Conservation (phyloP, 1,140 invertebrate species). For the Temnothorax curvispinosus region DNA sequence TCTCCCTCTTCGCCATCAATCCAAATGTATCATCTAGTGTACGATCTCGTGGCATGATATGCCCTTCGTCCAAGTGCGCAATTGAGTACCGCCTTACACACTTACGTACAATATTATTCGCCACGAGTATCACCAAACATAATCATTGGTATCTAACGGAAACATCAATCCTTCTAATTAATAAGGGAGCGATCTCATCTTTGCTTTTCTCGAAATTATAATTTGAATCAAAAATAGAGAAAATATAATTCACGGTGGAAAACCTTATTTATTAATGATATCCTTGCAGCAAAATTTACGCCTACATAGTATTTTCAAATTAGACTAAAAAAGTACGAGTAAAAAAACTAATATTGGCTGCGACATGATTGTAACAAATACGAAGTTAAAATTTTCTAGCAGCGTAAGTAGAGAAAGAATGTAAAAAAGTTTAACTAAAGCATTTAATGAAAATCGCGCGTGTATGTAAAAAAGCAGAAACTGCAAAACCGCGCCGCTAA, state of each 20-base stretch:
- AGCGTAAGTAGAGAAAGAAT: slow-evolving; percentile 62
- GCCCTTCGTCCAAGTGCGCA: slow-evolving; percentile 63
- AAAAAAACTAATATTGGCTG: not conserved
- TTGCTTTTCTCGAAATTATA: not conserved
- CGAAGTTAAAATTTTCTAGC: not conserved
- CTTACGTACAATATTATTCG: slow-evolving; percentile 57
- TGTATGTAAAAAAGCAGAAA: slow-evolving; percentile 16
- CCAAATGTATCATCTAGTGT: slow-evolving; percentile 77
- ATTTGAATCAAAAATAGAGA: not conserved
- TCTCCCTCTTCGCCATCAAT: slow-evolving; percentile 78
- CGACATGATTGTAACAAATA: not conserved
- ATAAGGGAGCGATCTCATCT: slow-evolving; percentile 1
- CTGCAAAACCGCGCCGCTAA: slow-evolving; percentile 32
- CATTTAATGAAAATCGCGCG: slow-evolving; percentile 56
- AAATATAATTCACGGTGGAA: not conserved
- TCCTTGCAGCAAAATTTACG: not conserved
- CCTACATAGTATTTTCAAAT: not conserved
- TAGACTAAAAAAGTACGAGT: not conserved
- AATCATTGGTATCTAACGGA: slow-evolving; percentile 68
- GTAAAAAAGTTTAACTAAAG: slow-evolving; percentile 55
- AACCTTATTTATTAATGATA: not conserved
- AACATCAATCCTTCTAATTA: slow-evolving; percentile 62
- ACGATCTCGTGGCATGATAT: slow-evolving; percentile 76
- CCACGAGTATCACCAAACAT: slow-evolving; percentile 51
- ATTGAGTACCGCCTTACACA: slow-evolving; percentile 53